A percentile compares a stretch with the other conserved stretches of the same genome.
These are phyloP conservation scores for Apaloderma vittatum DNA, from an alignment of 2,113 vertebrate species.

Conservation along the genomic window DNA sequence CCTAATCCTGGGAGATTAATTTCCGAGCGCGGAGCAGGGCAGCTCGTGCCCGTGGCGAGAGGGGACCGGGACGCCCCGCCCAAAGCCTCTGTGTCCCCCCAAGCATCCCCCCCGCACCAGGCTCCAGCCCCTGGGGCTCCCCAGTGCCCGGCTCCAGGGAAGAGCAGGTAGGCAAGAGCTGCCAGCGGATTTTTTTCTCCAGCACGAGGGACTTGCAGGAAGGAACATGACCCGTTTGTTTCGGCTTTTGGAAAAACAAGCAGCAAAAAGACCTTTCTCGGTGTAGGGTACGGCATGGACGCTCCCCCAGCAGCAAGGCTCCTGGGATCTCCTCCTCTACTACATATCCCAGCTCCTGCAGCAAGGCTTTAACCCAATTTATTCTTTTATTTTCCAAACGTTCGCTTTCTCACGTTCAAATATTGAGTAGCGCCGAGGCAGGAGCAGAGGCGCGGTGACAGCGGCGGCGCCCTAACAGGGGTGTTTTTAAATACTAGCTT, in stretches of 20 bases:
- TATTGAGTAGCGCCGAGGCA: background rate
- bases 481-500: constrained; percentile 64
- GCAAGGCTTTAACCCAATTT: constrained; percentile 18
- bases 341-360: background rate
- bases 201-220: accelerated
- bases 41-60: no score
- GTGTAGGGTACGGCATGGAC: accelerated
- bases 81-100: no score
- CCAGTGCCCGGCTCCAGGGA: no score
- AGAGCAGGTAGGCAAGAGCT: background rate
- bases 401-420: constrained; percentile 48
- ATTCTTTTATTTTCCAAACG: constrained; percentile 33
- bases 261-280: no score
- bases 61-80: no score
- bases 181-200: background rate
- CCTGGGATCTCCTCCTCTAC: background rate
- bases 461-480: background rate
- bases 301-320: background rate
- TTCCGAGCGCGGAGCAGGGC: background rate
- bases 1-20: constrained; percentile 64
- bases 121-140: no score
- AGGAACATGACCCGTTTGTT: background rate
- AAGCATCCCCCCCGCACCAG: no score
- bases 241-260: background rate
- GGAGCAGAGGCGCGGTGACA: background rate